A percentile compares a stretch with the other conserved stretches of the same genome.
Conservation (phyloP, 2,888 invertebrate genomes). For the Ptychoptera albimana region DNA sequence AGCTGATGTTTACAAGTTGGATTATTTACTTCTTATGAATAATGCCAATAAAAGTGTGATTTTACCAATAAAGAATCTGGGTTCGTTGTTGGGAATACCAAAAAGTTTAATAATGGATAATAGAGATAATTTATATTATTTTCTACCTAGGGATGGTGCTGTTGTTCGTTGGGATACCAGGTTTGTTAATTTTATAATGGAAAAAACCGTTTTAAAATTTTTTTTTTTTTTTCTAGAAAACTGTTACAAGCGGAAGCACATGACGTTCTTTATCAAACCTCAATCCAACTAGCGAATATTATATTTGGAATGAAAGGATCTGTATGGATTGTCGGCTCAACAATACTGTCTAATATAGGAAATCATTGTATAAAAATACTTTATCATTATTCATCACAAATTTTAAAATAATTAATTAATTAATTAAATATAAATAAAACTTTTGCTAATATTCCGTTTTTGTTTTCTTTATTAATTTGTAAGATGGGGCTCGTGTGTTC, state of each 20-base stretch:
- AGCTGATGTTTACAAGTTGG: neutral
- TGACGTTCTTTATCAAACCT: constrained; percentile 12
- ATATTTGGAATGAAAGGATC: constrained; percentile 13
- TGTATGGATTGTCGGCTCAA: constrained; percentile 10
- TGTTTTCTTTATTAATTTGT: no score
- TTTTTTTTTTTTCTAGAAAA: neutral
- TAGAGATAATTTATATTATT: constrained; percentile 11
- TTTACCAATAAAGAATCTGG: constrained; percentile 8
- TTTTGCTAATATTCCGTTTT: no score
- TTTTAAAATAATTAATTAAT: no score
- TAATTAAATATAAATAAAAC: no score
- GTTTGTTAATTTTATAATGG: neutral
- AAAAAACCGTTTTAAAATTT: neutral
- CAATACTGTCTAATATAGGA: neutral
- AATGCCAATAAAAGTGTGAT: neutral
- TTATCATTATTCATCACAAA: neutral
- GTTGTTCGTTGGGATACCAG: constrained; percentile 12
- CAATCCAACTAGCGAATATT: constrained; percentile 11
- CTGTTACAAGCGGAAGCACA: constrained; percentile 13
- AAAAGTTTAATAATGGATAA: constrained; percentile 11
- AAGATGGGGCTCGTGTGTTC: no score
- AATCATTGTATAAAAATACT: constrained; percentile 1
- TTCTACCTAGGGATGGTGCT: constrained; percentile 11
- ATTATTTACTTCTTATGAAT: neutral
- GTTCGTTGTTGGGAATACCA: constrained; percentile 10